Percentiles rank a stretch among this genome's conserved stretches.
Conservation (phyloP, 2,888 invertebrate genomes). For the Teleiodes luculella region DNA sequence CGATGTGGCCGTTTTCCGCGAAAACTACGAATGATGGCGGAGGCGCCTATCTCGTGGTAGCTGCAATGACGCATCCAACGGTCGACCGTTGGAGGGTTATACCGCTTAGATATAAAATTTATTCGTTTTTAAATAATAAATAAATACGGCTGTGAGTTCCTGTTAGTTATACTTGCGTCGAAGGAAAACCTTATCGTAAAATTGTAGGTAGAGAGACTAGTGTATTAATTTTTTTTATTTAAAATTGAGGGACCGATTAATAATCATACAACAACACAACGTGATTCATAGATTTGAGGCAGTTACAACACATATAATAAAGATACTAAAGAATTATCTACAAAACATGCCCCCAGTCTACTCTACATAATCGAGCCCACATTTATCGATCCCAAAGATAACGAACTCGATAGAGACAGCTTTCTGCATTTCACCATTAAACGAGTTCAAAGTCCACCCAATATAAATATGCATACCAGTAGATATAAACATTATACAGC, state of each 20-base stretch:
- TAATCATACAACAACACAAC: slow-evolving; percentile 7
- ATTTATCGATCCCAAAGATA: slow-evolving; percentile 56
- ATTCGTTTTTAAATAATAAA: slow-evolving; percentile 15
- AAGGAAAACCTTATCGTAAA: background rate
- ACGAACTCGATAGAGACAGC: slow-evolving; percentile 45
- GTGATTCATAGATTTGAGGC: background rate
- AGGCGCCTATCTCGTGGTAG: slow-evolving; percentile 43
- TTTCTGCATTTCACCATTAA: slow-evolving; percentile 61
- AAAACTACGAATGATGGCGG: slow-evolving; percentile 65
- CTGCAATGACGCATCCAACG: slow-evolving; percentile 60
- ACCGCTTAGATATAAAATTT: slow-evolving; percentile 2
- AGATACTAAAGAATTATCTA: background rate
- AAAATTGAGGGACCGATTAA: no score
- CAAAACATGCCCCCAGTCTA: slow-evolving; percentile 36
- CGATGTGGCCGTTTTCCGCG: slow-evolving; percentile 73
- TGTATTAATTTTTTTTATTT: no score
- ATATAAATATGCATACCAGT: slow-evolving; percentile 60
- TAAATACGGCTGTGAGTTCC: slow-evolving; percentile 48
- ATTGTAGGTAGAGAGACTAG: background rate
- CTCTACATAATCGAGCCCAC: slow-evolving; percentile 32
- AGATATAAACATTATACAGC: slow-evolving; percentile 58
- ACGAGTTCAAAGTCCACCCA: slow-evolving; percentile 72
- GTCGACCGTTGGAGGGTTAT: slow-evolving; percentile 50
- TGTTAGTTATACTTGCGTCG: slow-evolving; percentile 37
- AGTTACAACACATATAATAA: background rate